Conservation (phyloP, 2,888 invertebrate species). For the Pomacea canaliculata region DNA sequence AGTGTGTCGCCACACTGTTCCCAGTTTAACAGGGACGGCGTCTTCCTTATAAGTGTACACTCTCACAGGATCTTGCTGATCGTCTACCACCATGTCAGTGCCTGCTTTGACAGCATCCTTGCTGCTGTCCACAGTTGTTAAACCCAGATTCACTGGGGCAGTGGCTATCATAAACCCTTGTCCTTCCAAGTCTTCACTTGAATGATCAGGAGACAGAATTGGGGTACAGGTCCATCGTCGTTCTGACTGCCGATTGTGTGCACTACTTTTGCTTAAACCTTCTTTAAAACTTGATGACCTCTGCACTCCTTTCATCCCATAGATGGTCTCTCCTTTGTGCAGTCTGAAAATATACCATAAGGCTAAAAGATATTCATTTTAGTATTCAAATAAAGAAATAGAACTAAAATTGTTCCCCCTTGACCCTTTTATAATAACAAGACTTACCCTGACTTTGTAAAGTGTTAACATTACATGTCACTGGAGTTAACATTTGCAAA, state of each 20-base stretch:
- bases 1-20: conserved; percentile 10
- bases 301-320: conserved; percentile 44
- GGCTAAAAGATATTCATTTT: not conserved
- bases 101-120: conserved; percentile 23
- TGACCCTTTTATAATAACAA: too few relatives aligned
- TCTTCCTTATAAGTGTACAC: conserved; percentile 40
- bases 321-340: conserved; percentile 1
- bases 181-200: conserved; percentile 14
- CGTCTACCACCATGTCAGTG: conserved; percentile 11
- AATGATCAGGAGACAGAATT: conserved; percentile 42
- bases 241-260: conserved; percentile 45
- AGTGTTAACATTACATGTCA: too few relatives aligned
- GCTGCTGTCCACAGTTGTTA: not conserved
- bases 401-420: too few relatives aligned
- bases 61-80: conserved; percentile 29
- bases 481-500: too few relatives aligned
- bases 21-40: conserved; percentile 5
- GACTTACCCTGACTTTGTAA: too few relatives aligned
- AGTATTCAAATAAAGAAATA: too few relatives aligned
- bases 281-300: conserved; percentile 62
- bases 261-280: conserved; percentile 17
- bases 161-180: conserved; percentile 18
- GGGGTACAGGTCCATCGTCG: conserved; percentile 61
- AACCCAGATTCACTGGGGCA: not conserved
- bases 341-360: conserved; percentile 6